Conservation (phyloP, 2,888 invertebrate genomes). For the Agrochola macilenta region DNA sequence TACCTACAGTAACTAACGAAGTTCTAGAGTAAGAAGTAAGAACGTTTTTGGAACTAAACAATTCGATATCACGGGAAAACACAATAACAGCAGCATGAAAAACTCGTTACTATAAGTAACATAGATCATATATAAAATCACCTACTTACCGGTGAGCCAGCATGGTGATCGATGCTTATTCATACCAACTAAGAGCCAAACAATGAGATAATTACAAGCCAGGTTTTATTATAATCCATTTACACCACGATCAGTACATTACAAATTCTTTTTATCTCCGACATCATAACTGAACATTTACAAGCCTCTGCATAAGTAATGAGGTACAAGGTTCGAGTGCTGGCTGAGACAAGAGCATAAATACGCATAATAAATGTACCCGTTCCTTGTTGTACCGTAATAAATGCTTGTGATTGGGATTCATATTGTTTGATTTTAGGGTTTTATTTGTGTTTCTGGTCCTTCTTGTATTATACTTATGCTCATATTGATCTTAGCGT, state of each 20-base stretch:
- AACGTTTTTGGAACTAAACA: background rate
- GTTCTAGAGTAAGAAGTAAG: background rate
- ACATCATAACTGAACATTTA: conserved; percentile 48
- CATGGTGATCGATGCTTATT: background rate
- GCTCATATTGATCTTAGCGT: conserved; percentile 4
- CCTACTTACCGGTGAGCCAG: background rate
- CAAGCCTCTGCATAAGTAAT: conserved; percentile 55
- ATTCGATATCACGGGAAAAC: background rate
- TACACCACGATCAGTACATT: conserved; percentile 23
- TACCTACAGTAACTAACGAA: background rate
- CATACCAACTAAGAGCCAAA: background rate
- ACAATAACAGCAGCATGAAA: background rate
- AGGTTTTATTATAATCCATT: conserved; percentile 2
- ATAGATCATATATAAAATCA: background rate
- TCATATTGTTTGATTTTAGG: conserved; percentile 29
- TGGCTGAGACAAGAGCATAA: conserved; percentile 41
- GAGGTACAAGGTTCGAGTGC: conserved; percentile 33
- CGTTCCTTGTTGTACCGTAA: conserved; percentile 22
- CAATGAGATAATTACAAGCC: background rate
- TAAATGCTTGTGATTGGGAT: conserved; percentile 27
- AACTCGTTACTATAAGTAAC: background rate
- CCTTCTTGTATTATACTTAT: no score
- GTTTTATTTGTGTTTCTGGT: conserved; percentile 5
- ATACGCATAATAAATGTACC: conserved; percentile 56
- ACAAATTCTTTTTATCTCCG: conserved; percentile 46